Conservation (phyloP, 2,113 vertebrate genomes). For the Rhynchomys soricoides region DNA sequence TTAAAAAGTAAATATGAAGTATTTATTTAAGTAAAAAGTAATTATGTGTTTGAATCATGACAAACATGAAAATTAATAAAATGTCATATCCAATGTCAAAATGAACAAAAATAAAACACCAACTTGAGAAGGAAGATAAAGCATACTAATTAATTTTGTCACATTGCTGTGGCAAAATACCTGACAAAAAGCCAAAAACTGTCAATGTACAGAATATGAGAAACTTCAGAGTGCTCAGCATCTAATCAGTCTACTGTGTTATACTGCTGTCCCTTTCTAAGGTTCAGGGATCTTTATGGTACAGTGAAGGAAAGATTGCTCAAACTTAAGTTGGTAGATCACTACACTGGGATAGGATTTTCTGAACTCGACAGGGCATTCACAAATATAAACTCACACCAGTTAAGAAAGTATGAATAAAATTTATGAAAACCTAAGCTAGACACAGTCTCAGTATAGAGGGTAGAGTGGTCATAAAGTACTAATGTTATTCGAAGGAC, state of each 20-base stretch:
- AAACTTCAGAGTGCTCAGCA: background rate
- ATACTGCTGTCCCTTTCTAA: background rate
- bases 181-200: background rate
- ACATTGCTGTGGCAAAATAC: background rate
- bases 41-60: slow-evolving; percentile 9
- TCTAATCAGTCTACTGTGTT: background rate
- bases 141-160: background rate
- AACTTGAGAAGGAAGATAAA: background rate
- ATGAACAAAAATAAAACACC: slow-evolving; percentile 34
- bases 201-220: background rate
- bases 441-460: background rate
- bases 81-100: slow-evolving; percentile 2
- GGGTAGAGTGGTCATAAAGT: background rate
- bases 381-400: background rate
- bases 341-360: background rate
- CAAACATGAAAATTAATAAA: slow-evolving; percentile 16
- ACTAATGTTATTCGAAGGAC: background rate
- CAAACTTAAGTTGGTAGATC: background rate
- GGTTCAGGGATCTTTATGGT: background rate
- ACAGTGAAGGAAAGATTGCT: background rate
- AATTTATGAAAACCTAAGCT: background rate
- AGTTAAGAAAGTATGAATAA: background rate
- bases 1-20: background rate
- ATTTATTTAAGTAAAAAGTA: background rate
- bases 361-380: background rate